phyloP scores from a whole-genome alignment of 2,113 vertebrate species.

The Aptenodytes forsteri region DNA sequence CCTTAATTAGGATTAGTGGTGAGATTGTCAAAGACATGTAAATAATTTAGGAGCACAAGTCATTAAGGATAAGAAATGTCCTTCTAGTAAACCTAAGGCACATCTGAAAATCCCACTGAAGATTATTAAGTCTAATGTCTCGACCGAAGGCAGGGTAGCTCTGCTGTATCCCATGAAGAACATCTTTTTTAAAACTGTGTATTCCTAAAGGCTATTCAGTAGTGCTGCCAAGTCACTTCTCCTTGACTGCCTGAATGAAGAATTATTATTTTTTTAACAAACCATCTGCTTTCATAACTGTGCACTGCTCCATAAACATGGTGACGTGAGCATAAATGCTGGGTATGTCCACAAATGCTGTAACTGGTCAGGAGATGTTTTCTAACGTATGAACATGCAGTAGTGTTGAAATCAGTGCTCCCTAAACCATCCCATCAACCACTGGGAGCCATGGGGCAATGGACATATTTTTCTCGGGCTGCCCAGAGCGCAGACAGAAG shows the following conservation, averaged over 20 bases:
- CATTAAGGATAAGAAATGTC: background rate
- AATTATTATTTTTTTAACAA: background rate
- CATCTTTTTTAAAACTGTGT: background rate
- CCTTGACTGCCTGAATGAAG: background rate
- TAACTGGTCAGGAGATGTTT: background rate
- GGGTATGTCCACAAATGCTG: background rate
- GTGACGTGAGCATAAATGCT: background rate
- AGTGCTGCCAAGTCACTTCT: background rate
- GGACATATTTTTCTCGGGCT: background rate
- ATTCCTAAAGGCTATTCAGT: background rate
- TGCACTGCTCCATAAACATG: background rate
- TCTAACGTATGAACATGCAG: background rate
- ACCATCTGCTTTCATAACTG: background rate
- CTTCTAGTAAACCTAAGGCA: background rate
- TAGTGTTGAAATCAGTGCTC: background rate
- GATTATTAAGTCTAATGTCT: background rate
- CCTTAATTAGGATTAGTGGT: background rate
- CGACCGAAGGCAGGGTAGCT: background rate
- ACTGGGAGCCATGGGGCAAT: background rate
- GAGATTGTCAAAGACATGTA: background rate
- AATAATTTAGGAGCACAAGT: constrained; percentile 2
- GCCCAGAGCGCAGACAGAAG: background rate
- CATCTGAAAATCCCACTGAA: background rate
- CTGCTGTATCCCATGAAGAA: background rate
- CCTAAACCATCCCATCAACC: background rate